Evolutionary conservation across 2,797 vertebrate species (phyloP), one percentile per base, ranked within the genome.

Genomic region (Tokudaia tokunoshimensis): DNA sequence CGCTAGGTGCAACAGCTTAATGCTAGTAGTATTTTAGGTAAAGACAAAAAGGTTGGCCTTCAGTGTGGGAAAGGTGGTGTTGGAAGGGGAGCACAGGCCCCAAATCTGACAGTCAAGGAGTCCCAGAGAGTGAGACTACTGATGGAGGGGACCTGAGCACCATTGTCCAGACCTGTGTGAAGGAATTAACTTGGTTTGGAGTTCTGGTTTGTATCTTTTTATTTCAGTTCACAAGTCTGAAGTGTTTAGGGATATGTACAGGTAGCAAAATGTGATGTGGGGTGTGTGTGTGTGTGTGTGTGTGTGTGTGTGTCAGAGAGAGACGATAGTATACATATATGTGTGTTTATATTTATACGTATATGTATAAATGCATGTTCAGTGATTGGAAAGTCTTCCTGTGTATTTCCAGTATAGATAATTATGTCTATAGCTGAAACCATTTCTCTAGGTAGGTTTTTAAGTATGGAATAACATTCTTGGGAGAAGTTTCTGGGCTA

Each of bases 401-500:
- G 9, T 84, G 8, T 34, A 80, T 88, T n/a, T 84, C 41, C 47
- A 91, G 63, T 70, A 0, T 12, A 78, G 59, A 72, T 72, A 50
- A 78, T 31, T 57, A 20, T 41, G 19, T 44, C n/a, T 72, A 7
- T 55, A 92, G 19, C 37, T 74, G 50, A 83, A 52, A 7, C 31
- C 14, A 17, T 34, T 94, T 67, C 57, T 6, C 89, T 11, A 95
- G 78, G 15, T 81, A 88, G 34, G 15, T 89, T 96, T 97, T n/a
- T 97, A 84, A 59, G 86, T 44, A 44, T 7, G 63, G 67, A 94
- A 59, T 91, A n/a, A 55, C 57, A 78, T 90, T 95, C 78, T 85
- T 89, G 37, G 9, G 79, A 95, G 67, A 95, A 84, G 79, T 89
- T 87, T 89, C 41, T 50, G 52, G 44, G 37, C 29, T 83, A 14